Evolutionary conservation across 2,113 vertebrate genomes (phyloP).

Genomic region (Malaclemys terrapin): DNA sequence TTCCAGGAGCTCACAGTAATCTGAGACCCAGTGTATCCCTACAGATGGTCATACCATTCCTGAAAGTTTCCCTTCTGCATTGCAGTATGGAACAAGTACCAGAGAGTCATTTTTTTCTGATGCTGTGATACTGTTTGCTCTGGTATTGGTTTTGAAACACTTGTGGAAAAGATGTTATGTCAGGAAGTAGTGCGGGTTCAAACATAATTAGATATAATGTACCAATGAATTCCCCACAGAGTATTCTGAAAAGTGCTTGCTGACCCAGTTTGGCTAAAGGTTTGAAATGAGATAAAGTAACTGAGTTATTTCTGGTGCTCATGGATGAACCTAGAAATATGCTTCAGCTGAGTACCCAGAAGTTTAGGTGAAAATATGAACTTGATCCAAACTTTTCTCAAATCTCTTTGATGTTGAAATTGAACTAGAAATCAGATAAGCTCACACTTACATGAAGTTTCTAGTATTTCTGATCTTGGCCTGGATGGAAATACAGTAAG

Average conservation of each 20-base stretch:
- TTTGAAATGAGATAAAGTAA: neutral
- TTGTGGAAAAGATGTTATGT: neutral
- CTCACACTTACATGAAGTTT: neutral
- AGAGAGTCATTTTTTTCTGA: neutral
- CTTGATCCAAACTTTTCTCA: rapidly evolving
- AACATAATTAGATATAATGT: neutral
- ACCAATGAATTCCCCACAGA: neutral
- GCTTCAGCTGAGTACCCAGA: neutral
- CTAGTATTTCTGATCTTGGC: neutral
- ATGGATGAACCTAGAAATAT: neutral
- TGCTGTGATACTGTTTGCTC: neutral
- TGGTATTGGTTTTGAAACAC: neutral
- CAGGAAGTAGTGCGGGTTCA: neutral
- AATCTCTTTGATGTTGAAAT: neutral
- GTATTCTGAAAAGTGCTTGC: neutral
- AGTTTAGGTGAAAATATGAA: neutral
- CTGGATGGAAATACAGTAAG: neutral
- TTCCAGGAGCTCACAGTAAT: rapidly evolving
- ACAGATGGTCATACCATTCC: rapidly evolving
- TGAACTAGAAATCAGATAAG: neutral
- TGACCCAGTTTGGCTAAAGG: neutral
- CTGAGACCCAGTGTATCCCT: neutral
- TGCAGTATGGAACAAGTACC: neutral
- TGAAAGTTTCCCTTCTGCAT: neutral
- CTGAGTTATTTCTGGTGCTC: neutral